These are phyloP conservation scores for Syngnathus rostellatus DNA, from an alignment of 2,797 vertebrate genomes.

Conservation along the genomic window DNA sequence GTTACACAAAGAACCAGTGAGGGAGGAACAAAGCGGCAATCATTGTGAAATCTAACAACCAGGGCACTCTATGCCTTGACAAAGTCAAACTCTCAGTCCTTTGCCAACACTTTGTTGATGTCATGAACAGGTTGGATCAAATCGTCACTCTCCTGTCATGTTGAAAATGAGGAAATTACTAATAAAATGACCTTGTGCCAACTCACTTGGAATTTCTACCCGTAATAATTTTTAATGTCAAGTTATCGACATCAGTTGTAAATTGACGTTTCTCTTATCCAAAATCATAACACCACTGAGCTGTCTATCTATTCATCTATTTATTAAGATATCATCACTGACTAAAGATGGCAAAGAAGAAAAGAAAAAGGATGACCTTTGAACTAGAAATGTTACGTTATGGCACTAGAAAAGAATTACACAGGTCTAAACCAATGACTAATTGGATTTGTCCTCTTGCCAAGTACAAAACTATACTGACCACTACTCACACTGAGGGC, in stretches of 20 bases:
- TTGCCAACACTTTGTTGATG: background rate
- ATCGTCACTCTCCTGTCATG: background rate
- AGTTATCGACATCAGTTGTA: no score
- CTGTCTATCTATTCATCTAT: no score
- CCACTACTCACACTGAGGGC: background rate
- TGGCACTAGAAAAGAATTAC: background rate
- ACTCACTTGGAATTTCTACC: background rate
- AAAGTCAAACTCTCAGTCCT: conserved; percentile 13
- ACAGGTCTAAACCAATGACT: background rate
- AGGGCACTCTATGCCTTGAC: conserved; percentile 14
- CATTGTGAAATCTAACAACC: conserved; percentile 15
- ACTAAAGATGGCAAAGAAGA: background rate
- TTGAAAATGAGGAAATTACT: background rate
- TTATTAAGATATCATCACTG: background rate
- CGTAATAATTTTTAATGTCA: no score
- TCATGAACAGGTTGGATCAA: conserved; percentile 8
- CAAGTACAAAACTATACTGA: background rate
- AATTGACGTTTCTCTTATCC: no score
- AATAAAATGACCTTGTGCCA: background rate
- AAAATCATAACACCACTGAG: no score
- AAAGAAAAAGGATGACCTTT: background rate
- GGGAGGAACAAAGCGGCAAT: conserved; percentile 27
- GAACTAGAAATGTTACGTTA: background rate
- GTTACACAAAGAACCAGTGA: conserved; percentile 29
- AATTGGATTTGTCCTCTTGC: background rate